A percentile compares a stretch with the other conserved stretches of the same genome.
Evolutionary conservation across 1,140 invertebrate species (phyloP).

Genomic region (Mya arenaria): DNA sequence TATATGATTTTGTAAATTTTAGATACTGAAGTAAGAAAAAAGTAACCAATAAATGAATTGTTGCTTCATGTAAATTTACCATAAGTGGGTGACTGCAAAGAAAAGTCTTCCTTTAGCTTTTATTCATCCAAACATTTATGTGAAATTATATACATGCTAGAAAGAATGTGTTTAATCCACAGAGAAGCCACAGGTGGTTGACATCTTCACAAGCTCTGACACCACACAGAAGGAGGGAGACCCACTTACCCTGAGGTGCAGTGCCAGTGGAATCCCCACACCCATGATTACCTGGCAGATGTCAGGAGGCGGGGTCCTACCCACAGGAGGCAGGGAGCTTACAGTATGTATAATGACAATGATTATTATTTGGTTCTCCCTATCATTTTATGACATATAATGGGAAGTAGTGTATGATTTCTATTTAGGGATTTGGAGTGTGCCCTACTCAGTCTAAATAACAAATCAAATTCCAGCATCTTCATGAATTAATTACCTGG

Average conservation of each 20-base stretch:
- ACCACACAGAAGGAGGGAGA: constrained; percentile 62
- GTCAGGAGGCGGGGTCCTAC: constrained; percentile 66
- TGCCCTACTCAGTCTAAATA: background rate
- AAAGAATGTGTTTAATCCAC: background rate
- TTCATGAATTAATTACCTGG: background rate
- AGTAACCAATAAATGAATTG: background rate
- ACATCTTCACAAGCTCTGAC: constrained; percentile 70
- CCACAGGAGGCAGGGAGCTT: constrained; percentile 64
- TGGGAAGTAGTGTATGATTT: background rate
- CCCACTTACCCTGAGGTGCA: constrained; percentile 57
- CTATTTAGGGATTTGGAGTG: background rate
- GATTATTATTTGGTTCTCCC: too few relatives aligned
- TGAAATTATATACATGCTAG: background rate
- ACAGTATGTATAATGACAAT: constrained; percentile 43
- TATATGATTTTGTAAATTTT: background rate
- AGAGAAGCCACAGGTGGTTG: constrained; percentile 69
- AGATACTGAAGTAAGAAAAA: background rate
- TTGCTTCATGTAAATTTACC: background rate
- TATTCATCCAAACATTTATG: background rate
- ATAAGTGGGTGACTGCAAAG: background rate
- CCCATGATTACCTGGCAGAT: constrained; percentile 69
- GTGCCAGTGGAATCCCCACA: constrained; percentile 64
- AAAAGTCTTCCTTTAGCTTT: background rate
- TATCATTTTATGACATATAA: too few relatives aligned
- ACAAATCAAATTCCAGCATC: background rate